These are phyloP conservation scores for Neelides folsomi DNA, from an alignment of 2,888 invertebrate species.

Conservation along the genomic window DNA sequence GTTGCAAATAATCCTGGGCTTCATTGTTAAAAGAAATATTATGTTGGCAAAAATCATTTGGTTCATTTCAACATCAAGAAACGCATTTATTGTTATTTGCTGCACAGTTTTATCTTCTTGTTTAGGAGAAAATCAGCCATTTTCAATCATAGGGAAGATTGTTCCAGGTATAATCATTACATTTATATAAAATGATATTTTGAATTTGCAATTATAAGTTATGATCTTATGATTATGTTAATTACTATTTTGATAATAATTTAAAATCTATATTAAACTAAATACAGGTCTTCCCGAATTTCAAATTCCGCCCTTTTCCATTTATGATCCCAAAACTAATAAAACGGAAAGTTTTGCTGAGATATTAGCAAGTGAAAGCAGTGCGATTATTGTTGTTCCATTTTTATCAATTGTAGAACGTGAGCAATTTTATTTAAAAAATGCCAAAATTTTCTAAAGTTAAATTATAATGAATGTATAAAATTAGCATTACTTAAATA, in stretches of 20 bases:
- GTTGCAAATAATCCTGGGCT: conserved; percentile 17
- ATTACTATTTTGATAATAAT: background rate
- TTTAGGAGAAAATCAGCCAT: conserved; percentile 16
- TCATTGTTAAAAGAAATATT: conserved; percentile 10
- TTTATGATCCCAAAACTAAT: conserved; percentile 43
- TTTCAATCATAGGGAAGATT: conserved; percentile 16
- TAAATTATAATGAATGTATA: no score
- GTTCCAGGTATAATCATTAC: background rate
- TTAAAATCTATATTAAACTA: conserved; percentile 45
- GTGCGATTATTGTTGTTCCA: conserved; percentile 72
- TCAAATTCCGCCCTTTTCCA: conserved; percentile 50
- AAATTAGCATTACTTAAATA: no score
- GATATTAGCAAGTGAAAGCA: conserved; percentile 64
- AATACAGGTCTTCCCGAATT: conserved; percentile 56
- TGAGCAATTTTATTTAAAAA: no score
- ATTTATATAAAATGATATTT: background rate
- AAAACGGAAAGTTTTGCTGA: conserved; percentile 49
- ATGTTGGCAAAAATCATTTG: conserved; percentile 48
- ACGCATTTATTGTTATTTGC: conserved; percentile 59
- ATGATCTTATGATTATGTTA: background rate
- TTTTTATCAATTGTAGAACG: conserved; percentile 76
- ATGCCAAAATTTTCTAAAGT: no score
- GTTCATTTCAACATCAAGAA: conserved; percentile 60
- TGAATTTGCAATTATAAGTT: no score
- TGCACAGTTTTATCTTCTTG: conserved; percentile 45